Conservation (phyloP, 2,113 vertebrate species). For the Collichthys lucidus region DNA sequence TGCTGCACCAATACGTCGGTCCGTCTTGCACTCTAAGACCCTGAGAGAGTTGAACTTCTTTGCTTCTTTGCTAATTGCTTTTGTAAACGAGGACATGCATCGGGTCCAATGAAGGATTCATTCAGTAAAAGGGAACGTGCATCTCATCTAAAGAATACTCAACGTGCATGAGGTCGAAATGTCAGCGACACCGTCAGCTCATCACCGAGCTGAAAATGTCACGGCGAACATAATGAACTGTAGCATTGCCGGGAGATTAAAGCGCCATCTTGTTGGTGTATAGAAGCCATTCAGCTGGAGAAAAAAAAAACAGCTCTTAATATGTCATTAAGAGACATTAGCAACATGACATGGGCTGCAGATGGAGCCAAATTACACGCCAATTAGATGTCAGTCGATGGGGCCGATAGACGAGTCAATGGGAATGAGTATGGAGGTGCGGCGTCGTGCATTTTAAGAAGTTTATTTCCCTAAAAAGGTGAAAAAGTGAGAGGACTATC, state of each 20-base stretch:
- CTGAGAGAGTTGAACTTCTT: too few relatives aligned
- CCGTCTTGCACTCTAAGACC: too few relatives aligned
- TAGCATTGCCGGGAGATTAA: conserved; percentile 25
- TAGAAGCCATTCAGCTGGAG: conserved; percentile 30
- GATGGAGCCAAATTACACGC: conserved; percentile 71
- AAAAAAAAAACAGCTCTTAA: conserved; percentile 33
- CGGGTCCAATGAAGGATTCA: not conserved
- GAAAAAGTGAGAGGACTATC: conserved; percentile 31
- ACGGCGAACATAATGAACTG: conserved; percentile 40
- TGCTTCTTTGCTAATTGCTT: not conserved
- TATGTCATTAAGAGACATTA: conserved; percentile 73
- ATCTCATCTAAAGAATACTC: not conserved
- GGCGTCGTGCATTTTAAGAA: conserved; percentile 53
- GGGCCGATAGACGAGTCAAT: conserved; percentile 31
- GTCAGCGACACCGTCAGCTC: not conserved
- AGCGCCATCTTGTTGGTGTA: conserved; percentile 35
- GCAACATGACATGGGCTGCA: conserved; percentile 67
- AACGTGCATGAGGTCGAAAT: not conserved
- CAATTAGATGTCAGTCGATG: conserved; percentile 65
- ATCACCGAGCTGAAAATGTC: conserved; percentile 44
- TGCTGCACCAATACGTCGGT: too few relatives aligned
- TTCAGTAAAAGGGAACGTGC: conserved; percentile 6
- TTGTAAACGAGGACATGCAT: not conserved
- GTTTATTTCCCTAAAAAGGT: conserved; percentile 52
- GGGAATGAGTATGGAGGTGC: conserved; percentile 19